Percentiles rank a stretch among this genome's conserved stretches.
phyloP scores from a whole-genome alignment of 2,113 vertebrate species.

The Festucalex cinctus region DNA sequence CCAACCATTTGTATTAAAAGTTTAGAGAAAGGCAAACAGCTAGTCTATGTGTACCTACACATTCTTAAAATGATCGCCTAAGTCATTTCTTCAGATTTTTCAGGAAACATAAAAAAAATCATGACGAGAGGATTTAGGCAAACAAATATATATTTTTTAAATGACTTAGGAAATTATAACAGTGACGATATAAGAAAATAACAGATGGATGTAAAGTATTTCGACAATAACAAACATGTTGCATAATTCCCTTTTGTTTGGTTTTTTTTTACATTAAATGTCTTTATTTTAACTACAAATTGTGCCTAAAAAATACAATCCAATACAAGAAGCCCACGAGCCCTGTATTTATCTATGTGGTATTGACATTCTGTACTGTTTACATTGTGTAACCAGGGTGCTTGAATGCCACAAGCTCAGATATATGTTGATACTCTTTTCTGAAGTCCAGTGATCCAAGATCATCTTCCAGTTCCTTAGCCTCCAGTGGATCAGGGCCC shows the following conservation, averaged over 20 bases:
- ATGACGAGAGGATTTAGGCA: too few species aligned
- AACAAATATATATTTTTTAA: too few species aligned
- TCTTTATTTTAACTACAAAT: slow-evolving; percentile 2
- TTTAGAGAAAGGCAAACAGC: too few species aligned
- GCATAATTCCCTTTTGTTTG: background rate
- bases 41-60: too few species aligned
- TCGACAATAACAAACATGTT: background rate
- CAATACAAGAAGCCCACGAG: background rate
- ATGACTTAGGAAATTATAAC: too few species aligned
- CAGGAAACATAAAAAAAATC: too few species aligned
- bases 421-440: slow-evolving; percentile 79
- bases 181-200: too few species aligned
- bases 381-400: slow-evolving; percentile 90
- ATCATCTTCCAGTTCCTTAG: slow-evolving; percentile 63
- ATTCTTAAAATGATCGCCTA: too few species aligned
- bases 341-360: background rate
- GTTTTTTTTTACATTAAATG: background rate
- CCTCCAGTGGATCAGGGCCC: slow-evolving; percentile 48
- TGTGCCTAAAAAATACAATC: background rate
- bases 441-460: slow-evolving; percentile 65
- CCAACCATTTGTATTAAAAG: too few species aligned
- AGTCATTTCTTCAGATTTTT: too few species aligned
- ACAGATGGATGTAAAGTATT: background rate
- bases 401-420: slow-evolving; percentile 80
- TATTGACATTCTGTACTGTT: slow-evolving; percentile 19